These are phyloP conservation scores for Hemithea aestivaria DNA, from an alignment of 2,888 invertebrate genomes.

Conservation along the genomic window DNA sequence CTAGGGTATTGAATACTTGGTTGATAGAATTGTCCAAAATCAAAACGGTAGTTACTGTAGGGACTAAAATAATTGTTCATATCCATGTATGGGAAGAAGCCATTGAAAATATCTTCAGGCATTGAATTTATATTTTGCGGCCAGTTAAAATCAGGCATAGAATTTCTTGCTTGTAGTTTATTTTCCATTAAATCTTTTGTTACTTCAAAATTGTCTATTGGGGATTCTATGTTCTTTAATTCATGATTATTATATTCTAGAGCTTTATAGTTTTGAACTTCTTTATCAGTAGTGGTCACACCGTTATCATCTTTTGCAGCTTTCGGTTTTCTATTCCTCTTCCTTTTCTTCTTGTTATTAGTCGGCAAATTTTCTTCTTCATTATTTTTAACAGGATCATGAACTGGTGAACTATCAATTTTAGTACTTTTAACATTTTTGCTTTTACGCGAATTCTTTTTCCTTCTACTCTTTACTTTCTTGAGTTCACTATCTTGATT, in stretches of 20 bases:
- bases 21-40: constrained; percentile 30
- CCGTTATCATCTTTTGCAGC: too few relatives aligned
- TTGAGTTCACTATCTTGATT: not conserved
- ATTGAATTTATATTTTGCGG: constrained; percentile 6
- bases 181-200: constrained; percentile 26
- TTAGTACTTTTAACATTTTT: not conserved
- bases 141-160: constrained; percentile 9
- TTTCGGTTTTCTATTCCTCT: not conserved
- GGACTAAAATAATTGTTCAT: constrained; percentile 20
- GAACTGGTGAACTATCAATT: too few relatives aligned
- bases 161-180: constrained; percentile 26
- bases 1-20: constrained; percentile 8
- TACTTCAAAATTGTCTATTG: constrained; percentile 16
- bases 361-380: too few relatives aligned
- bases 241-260: constrained; percentile 1
- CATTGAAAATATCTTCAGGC: constrained; percentile 15
- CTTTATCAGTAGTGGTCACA: too few relatives aligned
- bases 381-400: too few relatives aligned
- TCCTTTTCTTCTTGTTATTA: not conserved
- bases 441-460: not conserved
- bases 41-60: constrained; percentile 22
- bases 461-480: constrained; percentile 3
- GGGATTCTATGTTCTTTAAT: constrained; percentile 15
- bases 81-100: constrained; percentile 23
- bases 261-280: too few relatives aligned